phyloP scores from a whole-genome alignment of 2,113 vertebrate species.

The Neolamprologus falcicula region DNA sequence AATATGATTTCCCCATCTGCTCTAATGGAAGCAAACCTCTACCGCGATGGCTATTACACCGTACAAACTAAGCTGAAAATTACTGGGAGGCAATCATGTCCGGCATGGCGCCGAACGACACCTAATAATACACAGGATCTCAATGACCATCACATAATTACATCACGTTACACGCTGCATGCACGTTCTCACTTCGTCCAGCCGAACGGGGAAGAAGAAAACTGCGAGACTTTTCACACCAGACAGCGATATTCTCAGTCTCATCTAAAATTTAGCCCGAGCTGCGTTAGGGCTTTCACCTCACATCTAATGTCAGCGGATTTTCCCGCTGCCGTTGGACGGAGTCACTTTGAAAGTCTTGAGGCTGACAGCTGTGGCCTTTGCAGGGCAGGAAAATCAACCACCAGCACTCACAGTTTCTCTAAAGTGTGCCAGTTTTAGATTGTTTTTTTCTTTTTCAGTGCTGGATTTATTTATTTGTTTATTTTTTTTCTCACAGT shows the following conservation, averaged over 20 bases:
- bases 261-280: conserved; percentile 19
- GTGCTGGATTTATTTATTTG: background rate
- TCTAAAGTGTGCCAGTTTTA: background rate
- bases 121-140: background rate
- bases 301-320: conserved; percentile 19
- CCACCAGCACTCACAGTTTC: background rate
- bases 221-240: background rate
- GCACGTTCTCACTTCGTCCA: background rate
- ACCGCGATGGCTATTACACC: background rate
- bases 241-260: background rate
- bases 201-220: background rate
- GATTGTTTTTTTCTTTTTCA: background rate
- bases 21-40: background rate
- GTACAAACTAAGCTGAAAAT: conserved; percentile 3
- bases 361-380: background rate
- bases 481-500: background rate
- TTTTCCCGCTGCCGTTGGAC: conserved; percentile 9
- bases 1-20: background rate
- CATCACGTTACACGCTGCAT: background rate
- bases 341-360: conserved; percentile 7
- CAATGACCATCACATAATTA: conserved; percentile 1
- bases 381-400: background rate
- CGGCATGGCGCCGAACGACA: background rate
- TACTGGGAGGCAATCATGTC: conserved; percentile 22
- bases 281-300: background rate